Base-by-base conservation (phyloP, 2,797 vertebrate genomes). In the Silurus aristotelis region DNA sequence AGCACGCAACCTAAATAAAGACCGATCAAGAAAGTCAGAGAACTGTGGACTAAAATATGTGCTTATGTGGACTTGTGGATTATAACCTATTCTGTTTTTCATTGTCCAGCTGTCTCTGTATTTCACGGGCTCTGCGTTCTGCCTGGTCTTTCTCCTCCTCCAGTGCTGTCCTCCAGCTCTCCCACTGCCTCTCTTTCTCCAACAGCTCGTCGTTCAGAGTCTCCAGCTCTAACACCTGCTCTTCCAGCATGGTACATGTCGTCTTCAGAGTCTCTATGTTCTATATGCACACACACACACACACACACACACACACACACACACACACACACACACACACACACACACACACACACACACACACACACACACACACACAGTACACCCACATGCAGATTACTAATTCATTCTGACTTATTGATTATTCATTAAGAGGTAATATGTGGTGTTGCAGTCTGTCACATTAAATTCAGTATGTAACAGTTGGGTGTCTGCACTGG, bases 221-320 rank as follows among this genome's bases (percentile, higher is more conserved):
- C 95, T 99, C 98, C 91, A 99, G 91, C 87, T 99, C 98, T 94
- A 99, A 92, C 66, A 99, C 97, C 94, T 99, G 98, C 89, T 99
- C 98, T 91, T 99, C 98, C 93, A 99, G 92, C 98, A 99, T 99
- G 5, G 97, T 99, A 93, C 98, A 99, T 0, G 98, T 99, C 82
- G 98, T 99, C 95, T 99, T 99, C 93, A 99, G 95, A 5, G 98
- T 98, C 94, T 99, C 98, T 86, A 99, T 97, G 86, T 98, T 99
- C 98, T 99, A 92, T 88, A 94, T 93, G 66, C 22, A 68, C 48
- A 87, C 71, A 86, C 68, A 86, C 52, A 71, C 19, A 67, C 31
- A 70, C 46, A 48, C 58, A 73, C 25, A 81, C 58, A 72, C 55
- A 80, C 22, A 71, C 14, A 79, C 78, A 87, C 48, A 63, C 43